A percentile compares a stretch with the other conserved stretches of the same genome.
These are phyloP conservation scores for Mesocricetus auratus DNA, from an alignment of 2,113 vertebrate species.

Conservation along the genomic window DNA sequence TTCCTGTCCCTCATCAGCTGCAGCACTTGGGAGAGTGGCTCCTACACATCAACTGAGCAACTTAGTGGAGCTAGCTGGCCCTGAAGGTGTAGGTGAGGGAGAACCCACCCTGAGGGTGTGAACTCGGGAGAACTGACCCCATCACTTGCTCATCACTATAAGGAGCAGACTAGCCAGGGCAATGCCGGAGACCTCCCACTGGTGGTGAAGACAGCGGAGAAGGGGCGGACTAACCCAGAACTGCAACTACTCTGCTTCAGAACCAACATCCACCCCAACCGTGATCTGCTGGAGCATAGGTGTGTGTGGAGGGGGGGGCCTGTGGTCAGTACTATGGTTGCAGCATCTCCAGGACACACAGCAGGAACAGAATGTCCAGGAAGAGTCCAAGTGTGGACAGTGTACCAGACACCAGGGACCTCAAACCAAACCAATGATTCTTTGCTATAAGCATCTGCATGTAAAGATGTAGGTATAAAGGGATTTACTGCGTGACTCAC, in stretches of 20 bases:
- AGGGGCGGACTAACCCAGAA: neutral
- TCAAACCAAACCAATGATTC: neutral
- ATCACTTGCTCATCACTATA: neutral
- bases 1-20: neutral
- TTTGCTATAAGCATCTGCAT: neutral
- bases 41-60: neutral
- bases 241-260: neutral
- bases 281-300: neutral
- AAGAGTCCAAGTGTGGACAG: neutral
- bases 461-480: neutral
- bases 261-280: neutral
- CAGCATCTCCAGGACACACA: neutral
- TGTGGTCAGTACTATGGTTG: neutral
- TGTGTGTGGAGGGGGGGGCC: neutral
- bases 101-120: neutral
- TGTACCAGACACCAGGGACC: neutral
- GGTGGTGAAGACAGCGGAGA: neutral
- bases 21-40: neutral
- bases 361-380: neutral
- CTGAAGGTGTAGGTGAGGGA: neutral
- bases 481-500: no score
- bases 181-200: neutral
- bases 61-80: neutral
- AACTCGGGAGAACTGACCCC: neutral
- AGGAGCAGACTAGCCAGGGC: no score